phyloP scores from a whole-genome alignment of 2,888 invertebrate species.

The Megalurothrips usitatus region DNA sequence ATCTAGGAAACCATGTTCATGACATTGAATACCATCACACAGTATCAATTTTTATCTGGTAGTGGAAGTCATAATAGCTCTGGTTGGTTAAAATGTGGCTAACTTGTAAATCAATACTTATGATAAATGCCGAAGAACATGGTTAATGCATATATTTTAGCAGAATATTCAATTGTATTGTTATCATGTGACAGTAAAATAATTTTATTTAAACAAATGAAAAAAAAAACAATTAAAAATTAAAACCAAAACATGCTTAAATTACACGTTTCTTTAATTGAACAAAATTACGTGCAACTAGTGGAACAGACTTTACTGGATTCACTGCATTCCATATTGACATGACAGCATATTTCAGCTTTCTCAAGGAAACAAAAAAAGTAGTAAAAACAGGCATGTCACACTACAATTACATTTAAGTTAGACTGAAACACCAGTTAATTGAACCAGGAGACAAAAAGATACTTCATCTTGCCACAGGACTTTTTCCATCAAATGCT shows the following conservation, averaged over 20 bases:
- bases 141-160: neutral
- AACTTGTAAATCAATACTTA: neutral
- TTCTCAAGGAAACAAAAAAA: neutral
- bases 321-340: neutral
- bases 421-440: constrained; percentile 19
- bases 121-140: neutral
- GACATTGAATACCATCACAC: neutral
- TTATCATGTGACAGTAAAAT: neutral
- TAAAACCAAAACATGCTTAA: constrained; percentile 20
- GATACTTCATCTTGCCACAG: neutral
- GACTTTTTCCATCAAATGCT: neutral
- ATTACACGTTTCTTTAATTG: constrained; percentile 11
- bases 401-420: neutral
- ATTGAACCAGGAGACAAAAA: neutral
- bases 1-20: neutral
- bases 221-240: constrained; percentile 15
- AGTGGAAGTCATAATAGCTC: neutral
- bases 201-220: neutral
- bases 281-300: constrained; percentile 17
- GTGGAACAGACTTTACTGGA: neutral
- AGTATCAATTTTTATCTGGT: neutral
- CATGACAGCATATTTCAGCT: neutral
- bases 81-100: neutral
- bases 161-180: neutral
- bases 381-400: constrained; percentile 6